Conservation (phyloP, 2,113 vertebrate genomes). For the Entelurus aequoreus region DNA sequence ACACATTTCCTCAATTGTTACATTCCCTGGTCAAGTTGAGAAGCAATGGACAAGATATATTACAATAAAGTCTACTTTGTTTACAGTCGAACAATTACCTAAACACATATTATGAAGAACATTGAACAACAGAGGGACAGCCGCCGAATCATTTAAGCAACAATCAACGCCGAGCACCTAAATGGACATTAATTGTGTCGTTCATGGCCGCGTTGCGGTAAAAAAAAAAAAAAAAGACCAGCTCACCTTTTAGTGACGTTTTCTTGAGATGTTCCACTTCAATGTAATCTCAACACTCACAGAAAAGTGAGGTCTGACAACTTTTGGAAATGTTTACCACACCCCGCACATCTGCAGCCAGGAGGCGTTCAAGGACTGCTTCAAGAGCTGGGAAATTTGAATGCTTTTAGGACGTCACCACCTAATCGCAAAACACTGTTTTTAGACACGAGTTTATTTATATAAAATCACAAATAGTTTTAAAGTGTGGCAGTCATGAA, state of each 20-base stretch:
- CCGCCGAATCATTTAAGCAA: not conserved
- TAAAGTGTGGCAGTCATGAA: not conserved
- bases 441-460: not conserved
- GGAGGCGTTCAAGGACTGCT: not conserved
- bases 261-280: not conserved
- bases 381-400: not conserved
- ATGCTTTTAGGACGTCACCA: not conserved
- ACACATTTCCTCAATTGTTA: not conserved
- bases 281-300: not conserved
- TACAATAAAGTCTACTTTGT: not conserved
- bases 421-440: not conserved
- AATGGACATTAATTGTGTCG: not conserved
- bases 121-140: not conserved
- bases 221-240: not conserved
- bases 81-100: not conserved
- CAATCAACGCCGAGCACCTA: not conserved
- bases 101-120: too few species aligned
- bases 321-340: slow-evolving; percentile 2
- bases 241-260: not conserved
- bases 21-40: too few species aligned
- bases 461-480: not conserved
- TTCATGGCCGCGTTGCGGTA: not conserved
- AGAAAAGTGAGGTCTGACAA: not conserved
- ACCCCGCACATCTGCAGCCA: slow-evolving; percentile 1
- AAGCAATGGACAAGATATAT: not conserved